Base-by-base conservation (phyloP, 2,888 invertebrate species). In the Gasteruption jaculator region DNA sequence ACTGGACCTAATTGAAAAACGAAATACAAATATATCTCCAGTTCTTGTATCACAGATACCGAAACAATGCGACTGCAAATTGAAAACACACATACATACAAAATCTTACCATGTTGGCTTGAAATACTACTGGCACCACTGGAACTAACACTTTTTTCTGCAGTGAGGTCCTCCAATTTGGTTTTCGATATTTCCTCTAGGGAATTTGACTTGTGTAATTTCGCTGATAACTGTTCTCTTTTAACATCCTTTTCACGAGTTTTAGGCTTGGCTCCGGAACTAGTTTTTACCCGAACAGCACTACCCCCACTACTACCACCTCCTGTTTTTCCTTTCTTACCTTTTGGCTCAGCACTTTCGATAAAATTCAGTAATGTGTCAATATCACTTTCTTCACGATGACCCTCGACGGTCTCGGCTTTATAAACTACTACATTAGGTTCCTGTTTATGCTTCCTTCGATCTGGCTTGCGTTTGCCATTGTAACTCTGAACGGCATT, bases 161-260 rank as follows among this genome's bases (percentile, higher is more conserved):
- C 76, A 20, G 83, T 83, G 50, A 83, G 76, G 59, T 85, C 85
- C 59, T 84, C 85, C 50, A 86, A 74, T 68, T 81, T 84, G 43
- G 85, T 82, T 54, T 84, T 82, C 33, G 86, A 86, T 51, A 88
- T 79, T 72, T 90, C 90, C 68, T 89, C 88, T 56, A 90, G 73
- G 20, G 88, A 88, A 63, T 85, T 83, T 50, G 86, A 83, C 52
- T 87, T 85, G 63, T 85, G 81, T 43, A 80, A 60, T 49, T 75
- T 74, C 38, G 74, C 71, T 22, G 65, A 50, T 30, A 67, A 54
- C 30, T 64, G 62, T 56, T 70, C 65, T 32, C 67, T 60, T 49
- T 73, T 68, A 7, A 67, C 59, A 41, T 71, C 71, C 43, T 76
- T 74, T 26, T 74, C 73, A 37, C 71, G 70, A 29, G 65, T 54